phyloP scores from a whole-genome alignment of 2,113 vertebrate species.

The Baryphthengus martii region DNA sequence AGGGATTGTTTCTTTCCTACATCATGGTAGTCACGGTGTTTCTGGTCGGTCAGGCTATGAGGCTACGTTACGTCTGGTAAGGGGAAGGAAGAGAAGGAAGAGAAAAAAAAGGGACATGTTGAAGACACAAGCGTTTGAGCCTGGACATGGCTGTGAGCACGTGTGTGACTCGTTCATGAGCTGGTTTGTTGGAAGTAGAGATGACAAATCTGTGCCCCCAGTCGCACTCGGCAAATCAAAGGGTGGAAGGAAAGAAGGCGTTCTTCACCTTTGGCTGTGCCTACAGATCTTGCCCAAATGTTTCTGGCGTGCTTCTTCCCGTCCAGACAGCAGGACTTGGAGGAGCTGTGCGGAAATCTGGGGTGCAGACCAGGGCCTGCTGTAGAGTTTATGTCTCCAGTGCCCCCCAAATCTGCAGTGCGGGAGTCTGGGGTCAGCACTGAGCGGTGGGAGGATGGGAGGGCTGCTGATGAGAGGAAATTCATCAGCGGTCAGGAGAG shows the following conservation, averaged over 20 bases:
- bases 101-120: neutral
- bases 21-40: neutral
- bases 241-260: neutral
- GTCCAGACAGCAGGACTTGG: accelerated
- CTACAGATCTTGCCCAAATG: slow-evolving; percentile 26
- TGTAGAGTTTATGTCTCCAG: accelerated
- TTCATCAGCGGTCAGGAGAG: neutral
- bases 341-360: neutral
- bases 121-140: neutral
- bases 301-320: neutral
- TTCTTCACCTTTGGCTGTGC: neutral
- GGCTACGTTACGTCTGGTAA: neutral
- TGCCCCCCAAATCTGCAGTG: neutral
- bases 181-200: neutral
- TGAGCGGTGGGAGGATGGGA: neutral
- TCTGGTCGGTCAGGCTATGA: neutral
- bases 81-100: neutral
- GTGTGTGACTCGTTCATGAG: slow-evolving; percentile 22
- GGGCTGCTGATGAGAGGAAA: neutral
- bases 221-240: neutral
- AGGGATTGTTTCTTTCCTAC: slow-evolving; percentile 40
- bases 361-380: neutral
- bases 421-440: accelerated
- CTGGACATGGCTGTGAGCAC: neutral
- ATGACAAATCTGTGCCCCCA: neutral